phyloP scores from a whole-genome alignment of 2,113 vertebrate genomes.

The Podarcis raffonei region DNA sequence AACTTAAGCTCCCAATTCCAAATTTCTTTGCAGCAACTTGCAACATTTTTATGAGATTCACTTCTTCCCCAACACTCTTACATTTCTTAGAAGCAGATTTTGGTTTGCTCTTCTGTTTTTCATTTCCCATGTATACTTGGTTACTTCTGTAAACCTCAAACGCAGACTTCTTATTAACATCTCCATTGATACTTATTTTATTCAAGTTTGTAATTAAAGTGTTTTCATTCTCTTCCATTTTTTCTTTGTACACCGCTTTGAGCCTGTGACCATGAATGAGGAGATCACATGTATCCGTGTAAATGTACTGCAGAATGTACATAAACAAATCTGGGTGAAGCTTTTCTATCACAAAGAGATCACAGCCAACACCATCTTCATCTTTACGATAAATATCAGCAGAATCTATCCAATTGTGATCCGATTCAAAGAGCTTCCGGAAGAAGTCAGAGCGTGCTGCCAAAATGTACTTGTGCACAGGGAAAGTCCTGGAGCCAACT shows the following conservation, averaged over 20 bases:
- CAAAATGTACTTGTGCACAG: conserved; percentile 93
- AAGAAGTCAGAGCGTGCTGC: conserved; percentile 90
- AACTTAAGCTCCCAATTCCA: conserved; percentile 84
- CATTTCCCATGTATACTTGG: conserved; percentile 74
- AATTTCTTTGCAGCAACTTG: conserved; percentile 91
- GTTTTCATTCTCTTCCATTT: conserved; percentile 74
- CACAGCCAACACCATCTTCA: conserved; percentile 89
- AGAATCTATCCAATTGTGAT: conserved; percentile 60
- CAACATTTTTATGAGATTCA: conserved; percentile 88
- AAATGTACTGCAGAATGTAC: conserved; percentile 89
- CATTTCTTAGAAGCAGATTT: conserved; percentile 84
- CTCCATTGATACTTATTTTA: conserved; percentile 79
- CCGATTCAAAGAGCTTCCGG: conserved; percentile 81
- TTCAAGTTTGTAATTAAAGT: conserved; percentile 85
- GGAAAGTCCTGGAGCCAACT: conserved; percentile 86
- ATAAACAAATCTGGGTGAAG: conserved; percentile 88
- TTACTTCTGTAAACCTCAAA: conserved; percentile 87
- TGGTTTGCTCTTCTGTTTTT: conserved; percentile 84
- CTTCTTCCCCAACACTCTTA: conserved; percentile 78
- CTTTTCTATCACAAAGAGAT: conserved; percentile 89
- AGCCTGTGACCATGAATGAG: conserved; percentile 85
- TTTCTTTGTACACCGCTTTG: conserved; percentile 66
- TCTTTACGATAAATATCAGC: conserved; percentile 80
- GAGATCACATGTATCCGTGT: conserved; percentile 93
- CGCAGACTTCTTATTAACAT: conserved; percentile 80